These are phyloP conservation scores for Meandrina meandrites DNA, from an alignment of 92 coral and sea anemone genomes.

Conservation along the genomic window DNA sequence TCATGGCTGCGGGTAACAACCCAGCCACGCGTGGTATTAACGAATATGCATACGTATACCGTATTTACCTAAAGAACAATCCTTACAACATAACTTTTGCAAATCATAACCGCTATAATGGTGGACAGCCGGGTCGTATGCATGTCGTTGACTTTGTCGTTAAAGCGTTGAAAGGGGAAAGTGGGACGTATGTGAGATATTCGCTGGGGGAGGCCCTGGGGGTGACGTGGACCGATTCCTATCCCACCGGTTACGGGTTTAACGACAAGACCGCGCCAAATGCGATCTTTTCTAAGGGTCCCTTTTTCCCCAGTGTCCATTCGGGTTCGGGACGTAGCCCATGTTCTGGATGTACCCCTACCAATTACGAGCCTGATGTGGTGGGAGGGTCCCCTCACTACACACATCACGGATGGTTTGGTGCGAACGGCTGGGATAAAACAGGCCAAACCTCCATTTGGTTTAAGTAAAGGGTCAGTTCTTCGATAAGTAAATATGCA, in stretches of 20 bases:
- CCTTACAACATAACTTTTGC: constrained; percentile 78
- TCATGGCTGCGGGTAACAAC: constrained; percentile 97
- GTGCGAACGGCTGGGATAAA: constrained; percentile 53
- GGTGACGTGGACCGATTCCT: constrained; percentile 75
- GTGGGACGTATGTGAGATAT: constrained; percentile 71
- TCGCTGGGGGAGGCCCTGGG: constrained; percentile 84
- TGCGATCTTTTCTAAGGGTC: constrained; percentile 64
- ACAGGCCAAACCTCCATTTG: constrained; percentile 95
- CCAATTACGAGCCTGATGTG: constrained; percentile 79
- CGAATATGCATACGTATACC: constrained; percentile 70
- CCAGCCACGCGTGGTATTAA: constrained; percentile 85
- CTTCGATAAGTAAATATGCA: background rate
- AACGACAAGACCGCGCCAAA: constrained; percentile 50
- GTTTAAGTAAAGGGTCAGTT: constrained; percentile 67
- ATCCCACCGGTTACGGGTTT: constrained; percentile 93
- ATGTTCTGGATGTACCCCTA: constrained; percentile 46
- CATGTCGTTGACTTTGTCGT: constrained; percentile 82
- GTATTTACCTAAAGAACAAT: constrained; percentile 72
- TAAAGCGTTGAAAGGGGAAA: constrained; percentile 90
- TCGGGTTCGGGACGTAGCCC: constrained; percentile 75
- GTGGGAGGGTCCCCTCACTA: constrained; percentile 66
- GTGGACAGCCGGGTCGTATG: constrained; percentile 84
- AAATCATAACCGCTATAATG: constrained; percentile 85
- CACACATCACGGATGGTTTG: constrained; percentile 81
- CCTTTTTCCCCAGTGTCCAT: constrained; percentile 94